Percentiles rank a stretch among this genome's conserved stretches.
Conservation (phyloP, 2,113 vertebrate genomes). For the Xenopus laevis region DNA sequence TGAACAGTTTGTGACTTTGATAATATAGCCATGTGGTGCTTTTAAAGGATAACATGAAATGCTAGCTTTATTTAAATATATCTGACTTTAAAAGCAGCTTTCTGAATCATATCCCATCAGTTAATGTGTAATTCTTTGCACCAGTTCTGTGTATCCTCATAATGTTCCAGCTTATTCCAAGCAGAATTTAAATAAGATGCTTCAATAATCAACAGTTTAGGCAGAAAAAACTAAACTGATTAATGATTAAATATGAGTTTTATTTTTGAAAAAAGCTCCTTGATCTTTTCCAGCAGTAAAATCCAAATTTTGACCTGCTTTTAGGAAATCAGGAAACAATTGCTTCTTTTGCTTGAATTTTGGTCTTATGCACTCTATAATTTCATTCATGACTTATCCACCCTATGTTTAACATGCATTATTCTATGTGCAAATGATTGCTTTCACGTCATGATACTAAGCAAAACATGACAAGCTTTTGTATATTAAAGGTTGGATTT, state of each 20-base stretch:
- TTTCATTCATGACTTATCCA: too few species aligned
- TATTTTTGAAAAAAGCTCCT: slow-evolving; percentile 48
- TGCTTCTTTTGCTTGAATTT: too few species aligned
- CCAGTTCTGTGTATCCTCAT: slow-evolving; percentile 62
- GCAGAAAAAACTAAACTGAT: too few species aligned
- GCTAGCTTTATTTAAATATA: slow-evolving; percentile 67
- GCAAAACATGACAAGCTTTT: too few species aligned
- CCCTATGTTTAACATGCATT: too few species aligned
- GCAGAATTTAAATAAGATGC: slow-evolving; percentile 65
- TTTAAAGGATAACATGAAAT: slow-evolving; percentile 75
- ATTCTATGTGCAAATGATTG: too few species aligned
- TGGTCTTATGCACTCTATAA: too few species aligned
- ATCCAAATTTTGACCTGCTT: slow-evolving; percentile 57
- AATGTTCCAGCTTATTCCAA: slow-evolving; percentile 59
- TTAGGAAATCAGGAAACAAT: slow-evolving; percentile 26
- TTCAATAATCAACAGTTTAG: slow-evolving; percentile 54
- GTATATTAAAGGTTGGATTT: too few species aligned
- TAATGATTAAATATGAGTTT: slow-evolving; percentile 54
- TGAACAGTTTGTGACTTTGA: slow-evolving; percentile 47
- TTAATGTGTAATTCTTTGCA: slow-evolving; percentile 69
- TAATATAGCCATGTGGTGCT: slow-evolving; percentile 62
- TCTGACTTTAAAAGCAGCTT: slow-evolving; percentile 71
- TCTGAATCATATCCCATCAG: slow-evolving; percentile 58
- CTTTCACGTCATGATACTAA: too few species aligned
- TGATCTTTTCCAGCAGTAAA: slow-evolving; percentile 55